These are phyloP conservation scores for Formicarius rufipectus DNA, from an alignment of 2,113 vertebrate genomes.

Conservation along the genomic window DNA sequence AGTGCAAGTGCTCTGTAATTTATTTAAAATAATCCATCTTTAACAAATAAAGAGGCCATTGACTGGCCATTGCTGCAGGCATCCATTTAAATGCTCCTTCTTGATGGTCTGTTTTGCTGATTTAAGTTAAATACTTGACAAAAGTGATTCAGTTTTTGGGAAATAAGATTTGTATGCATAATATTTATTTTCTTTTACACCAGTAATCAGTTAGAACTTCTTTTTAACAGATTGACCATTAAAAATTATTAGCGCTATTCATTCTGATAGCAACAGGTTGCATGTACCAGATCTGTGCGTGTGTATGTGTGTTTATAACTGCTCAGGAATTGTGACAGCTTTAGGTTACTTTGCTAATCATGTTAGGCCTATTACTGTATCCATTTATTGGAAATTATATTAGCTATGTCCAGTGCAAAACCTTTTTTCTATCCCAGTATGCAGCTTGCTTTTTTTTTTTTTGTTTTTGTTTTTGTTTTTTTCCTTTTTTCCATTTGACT, in stretches of 20 bases:
- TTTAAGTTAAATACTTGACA: slow-evolving; percentile 81
- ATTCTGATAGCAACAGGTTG: slow-evolving; percentile 59
- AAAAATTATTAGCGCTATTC: slow-evolving; percentile 76
- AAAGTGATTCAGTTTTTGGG: slow-evolving; percentile 78
- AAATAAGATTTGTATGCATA: slow-evolving; percentile 69
- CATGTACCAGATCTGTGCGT: slow-evolving; percentile 38
- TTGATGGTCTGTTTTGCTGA: slow-evolving; percentile 85
- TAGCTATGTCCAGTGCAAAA: slow-evolving; percentile 48
- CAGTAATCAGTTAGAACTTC: slow-evolving; percentile 62
- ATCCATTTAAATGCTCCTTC: slow-evolving; percentile 87
- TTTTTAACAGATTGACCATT: slow-evolving; percentile 66
- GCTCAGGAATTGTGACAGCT: slow-evolving; percentile 22
- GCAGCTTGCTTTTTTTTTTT: not conserved
- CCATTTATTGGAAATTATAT: slow-evolving; percentile 67
- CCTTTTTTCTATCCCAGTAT: slow-evolving; percentile 19
- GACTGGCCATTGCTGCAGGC: slow-evolving; percentile 87
- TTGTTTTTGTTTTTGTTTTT: not conserved
- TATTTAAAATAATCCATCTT: slow-evolving; percentile 99
- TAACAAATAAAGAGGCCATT: slow-evolving; percentile 99
- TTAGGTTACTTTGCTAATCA: slow-evolving; percentile 58
- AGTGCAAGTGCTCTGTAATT: slow-evolving; percentile 99
- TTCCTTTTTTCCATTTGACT: not conserved
- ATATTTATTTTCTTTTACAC: slow-evolving; percentile 74
- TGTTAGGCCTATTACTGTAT: slow-evolving; percentile 53
- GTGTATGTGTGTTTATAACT: slow-evolving; percentile 3